Evolutionary conservation across 2,888 invertebrate species (phyloP), one percentile per base, ranked within the genome.

Genomic region (Agrochola macilenta): DNA sequence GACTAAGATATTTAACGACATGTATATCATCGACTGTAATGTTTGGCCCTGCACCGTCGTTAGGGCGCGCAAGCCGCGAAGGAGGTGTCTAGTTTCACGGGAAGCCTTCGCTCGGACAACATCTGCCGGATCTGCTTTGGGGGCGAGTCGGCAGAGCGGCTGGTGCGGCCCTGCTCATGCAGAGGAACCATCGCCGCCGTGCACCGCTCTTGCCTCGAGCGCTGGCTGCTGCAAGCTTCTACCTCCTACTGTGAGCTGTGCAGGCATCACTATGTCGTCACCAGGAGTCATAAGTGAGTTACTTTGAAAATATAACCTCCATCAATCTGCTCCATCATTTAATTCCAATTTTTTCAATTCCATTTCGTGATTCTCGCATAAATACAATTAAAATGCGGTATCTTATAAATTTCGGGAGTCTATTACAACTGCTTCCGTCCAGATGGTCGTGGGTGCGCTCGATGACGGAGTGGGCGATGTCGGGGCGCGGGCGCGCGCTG

Each of bases 71-170:
- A 90, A 61, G 84, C 76, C 17, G 90, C 93, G 5, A 95, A 95
- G 78, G 93, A 93, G 76, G 94, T 91, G 52, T 85, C 91, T 2
- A 94, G 94, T 80, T 83, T 92, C 69, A 89, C 93, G 8, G 93
- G 92, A 76, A 95, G 94, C 87, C 87, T 90, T 30, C 90, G 89
- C 2, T 93, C 95, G 9, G 95, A 95, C 80, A 94, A 93, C 91
- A 96, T 96, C 89, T 96, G 96, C 88, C 96, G 96, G 87, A 96
- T 96, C 87, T 96, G 96, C 90, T 96, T 96, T 93, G 96, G 96
- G 82, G 96, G 96, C 76, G 95, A 93, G 92, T 95, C 95, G 8
- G 93, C 94, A 14, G 96, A 96, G 94, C 94, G 95, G 63, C 94
- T 96, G 87, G 96, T 96, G 90, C 93, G 95, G 89, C 96, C 96